Conservation (phyloP, 2,113 vertebrate genomes). For the Brachyistius frenatus region DNA sequence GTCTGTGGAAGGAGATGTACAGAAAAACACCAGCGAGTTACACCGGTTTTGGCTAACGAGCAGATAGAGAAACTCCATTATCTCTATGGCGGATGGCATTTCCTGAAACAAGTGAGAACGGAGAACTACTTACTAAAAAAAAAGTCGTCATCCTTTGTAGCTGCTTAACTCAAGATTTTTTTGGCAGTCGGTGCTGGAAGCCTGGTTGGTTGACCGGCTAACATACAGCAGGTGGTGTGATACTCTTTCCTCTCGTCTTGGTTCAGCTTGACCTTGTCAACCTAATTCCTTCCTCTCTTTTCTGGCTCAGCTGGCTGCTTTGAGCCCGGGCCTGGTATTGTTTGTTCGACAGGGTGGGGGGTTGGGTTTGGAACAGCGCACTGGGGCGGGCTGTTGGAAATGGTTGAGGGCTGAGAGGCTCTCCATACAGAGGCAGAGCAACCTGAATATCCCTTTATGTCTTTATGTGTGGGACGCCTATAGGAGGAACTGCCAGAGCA, state of each 20-base stretch:
- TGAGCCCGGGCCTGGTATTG: slow-evolving; percentile 75
- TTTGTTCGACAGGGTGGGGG: slow-evolving; percentile 74
- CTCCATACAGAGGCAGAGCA: slow-evolving; percentile 18
- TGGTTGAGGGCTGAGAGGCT: slow-evolving; percentile 43
- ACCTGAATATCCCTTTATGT: slow-evolving; percentile 54
- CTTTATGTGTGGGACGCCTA: slow-evolving; percentile 32
- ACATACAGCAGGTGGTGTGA: slow-evolving; percentile 72
- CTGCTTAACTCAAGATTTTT: slow-evolving; percentile 37
- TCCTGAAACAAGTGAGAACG: slow-evolving; percentile 2
- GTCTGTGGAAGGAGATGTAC: background rate
- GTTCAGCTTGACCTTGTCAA: slow-evolving; percentile 75
- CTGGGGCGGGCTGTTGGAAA: slow-evolving; percentile 36
- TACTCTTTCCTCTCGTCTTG: slow-evolving; percentile 63
- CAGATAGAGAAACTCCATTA: background rate
- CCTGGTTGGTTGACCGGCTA: slow-evolving; percentile 54
- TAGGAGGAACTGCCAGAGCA: slow-evolving; percentile 5
- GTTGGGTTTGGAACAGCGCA: slow-evolving; percentile 48
- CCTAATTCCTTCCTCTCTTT: slow-evolving; percentile 67
- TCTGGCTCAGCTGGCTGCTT: slow-evolving; percentile 63
- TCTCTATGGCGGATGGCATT: background rate
- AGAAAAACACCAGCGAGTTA: background rate
- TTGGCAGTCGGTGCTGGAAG: slow-evolving; percentile 44
- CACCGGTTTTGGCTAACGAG: background rate
- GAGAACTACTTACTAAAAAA: slow-evolving; percentile 13
- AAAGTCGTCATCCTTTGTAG: slow-evolving; percentile 15